Evolutionary conservation across 2,113 vertebrate genomes (phyloP).

Genomic region (Merops nubicus): DNA sequence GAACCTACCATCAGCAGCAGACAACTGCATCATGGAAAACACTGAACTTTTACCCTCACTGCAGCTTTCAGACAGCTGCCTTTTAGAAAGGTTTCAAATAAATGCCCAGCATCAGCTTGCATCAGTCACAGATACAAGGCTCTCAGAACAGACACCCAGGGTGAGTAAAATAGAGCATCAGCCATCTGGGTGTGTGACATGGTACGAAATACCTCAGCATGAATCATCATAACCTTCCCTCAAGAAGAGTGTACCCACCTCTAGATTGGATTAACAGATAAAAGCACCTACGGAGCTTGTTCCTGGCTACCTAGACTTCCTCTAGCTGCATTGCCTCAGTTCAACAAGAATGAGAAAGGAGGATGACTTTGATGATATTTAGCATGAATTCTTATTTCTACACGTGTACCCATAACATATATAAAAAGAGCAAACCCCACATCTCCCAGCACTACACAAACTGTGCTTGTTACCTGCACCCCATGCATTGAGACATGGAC

Average conservation of each 20-base stretch:
- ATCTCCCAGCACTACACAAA: neutral
- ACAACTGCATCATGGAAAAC: neutral
- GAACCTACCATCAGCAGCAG: neutral
- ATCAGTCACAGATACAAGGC: neutral
- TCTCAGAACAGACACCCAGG: neutral
- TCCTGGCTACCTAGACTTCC: neutral
- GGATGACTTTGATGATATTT: neutral
- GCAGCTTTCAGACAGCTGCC: neutral
- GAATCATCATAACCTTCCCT: neutral
- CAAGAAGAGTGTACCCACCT: neutral
- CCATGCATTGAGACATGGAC: neutral
- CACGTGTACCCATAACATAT: neutral
- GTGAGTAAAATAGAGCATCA: neutral
- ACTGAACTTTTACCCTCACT: neutral
- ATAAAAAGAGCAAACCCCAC: neutral
- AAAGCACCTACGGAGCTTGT: accelerated
- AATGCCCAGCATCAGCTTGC: neutral
- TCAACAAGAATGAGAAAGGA: neutral
- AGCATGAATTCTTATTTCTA: neutral
- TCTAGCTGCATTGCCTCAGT: neutral
- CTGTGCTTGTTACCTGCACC: neutral
- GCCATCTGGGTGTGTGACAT: neutral
- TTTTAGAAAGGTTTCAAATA: neutral
- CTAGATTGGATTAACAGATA: neutral
- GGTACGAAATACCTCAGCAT: neutral